These are phyloP conservation scores for Sciurus carolinensis DNA, from an alignment of 2,797 vertebrate genomes.

Conservation along the genomic window DNA sequence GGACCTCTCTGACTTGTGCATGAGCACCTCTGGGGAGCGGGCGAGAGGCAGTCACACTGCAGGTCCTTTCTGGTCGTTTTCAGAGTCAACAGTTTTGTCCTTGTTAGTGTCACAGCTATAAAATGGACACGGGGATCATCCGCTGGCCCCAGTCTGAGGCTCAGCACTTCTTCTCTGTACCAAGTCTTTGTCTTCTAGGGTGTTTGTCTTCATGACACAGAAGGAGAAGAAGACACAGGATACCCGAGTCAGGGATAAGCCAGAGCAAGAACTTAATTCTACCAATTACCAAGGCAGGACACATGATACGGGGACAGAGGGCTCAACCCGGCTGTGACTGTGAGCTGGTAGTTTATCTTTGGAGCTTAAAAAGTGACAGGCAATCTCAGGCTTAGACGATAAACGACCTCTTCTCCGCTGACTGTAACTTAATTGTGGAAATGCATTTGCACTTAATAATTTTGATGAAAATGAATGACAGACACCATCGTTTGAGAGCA, in stretches of 20 bases:
- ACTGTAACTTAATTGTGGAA: slow-evolving; percentile 8
- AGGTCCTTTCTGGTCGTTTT: not conserved
- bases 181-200: slow-evolving; percentile 16
- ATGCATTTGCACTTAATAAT: not conserved
- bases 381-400: slow-evolving; percentile 12
- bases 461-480: not conserved
- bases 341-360: slow-evolving; percentile 58
- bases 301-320: slow-evolving; percentile 72
- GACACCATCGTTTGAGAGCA: not conserved
- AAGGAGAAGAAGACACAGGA: slow-evolving; percentile 71
- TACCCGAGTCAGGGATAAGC: slow-evolving; percentile 75
- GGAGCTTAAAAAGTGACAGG: slow-evolving; percentile 58
- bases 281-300: slow-evolving; percentile 79
- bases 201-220: slow-evolving; percentile 70
- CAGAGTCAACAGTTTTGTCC: not conserved
- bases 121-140: not conserved
- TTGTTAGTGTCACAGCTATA: not conserved
- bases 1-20: not conserved
- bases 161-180: not conserved
- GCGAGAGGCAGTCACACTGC: not conserved
- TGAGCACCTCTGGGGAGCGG: not conserved
- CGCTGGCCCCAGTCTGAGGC: not conserved
- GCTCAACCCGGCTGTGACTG: not conserved
- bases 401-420: not conserved
- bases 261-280: slow-evolving; percentile 83